Percentiles rank a stretch among this genome's conserved stretches.
Evolutionary conservation across 2,888 invertebrate species (phyloP).

Genomic region (Camponotus fellah): DNA sequence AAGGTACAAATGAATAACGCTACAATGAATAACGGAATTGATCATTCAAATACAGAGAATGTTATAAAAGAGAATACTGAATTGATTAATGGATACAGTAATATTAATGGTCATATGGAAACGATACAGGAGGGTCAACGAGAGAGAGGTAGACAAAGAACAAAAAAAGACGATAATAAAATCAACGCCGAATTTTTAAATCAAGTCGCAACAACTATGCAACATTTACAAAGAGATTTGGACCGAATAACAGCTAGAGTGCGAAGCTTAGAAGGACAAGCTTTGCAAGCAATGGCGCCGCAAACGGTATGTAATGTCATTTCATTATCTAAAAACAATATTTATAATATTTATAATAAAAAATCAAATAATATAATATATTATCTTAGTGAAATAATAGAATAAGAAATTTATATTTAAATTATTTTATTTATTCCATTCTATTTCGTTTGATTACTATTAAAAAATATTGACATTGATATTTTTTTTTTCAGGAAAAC

Average conservation of each 20-base stretch:
- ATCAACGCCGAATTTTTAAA: conserved; percentile 85
- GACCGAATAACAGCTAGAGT: conserved; percentile 86
- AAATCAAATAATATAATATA: not conserved
- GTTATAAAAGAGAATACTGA: conserved; percentile 69
- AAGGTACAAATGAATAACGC: conserved; percentile 74
- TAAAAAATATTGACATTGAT: not conserved
- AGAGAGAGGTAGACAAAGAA: conserved; percentile 78
- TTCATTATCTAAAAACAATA: not conserved
- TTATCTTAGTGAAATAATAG: not conserved
- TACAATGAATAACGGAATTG: conserved; percentile 58
- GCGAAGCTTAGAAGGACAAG: conserved; percentile 85
- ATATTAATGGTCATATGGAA: conserved; percentile 76
- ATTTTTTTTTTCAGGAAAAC: conserved; percentile 73
- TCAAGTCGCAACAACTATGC: conserved; percentile 86
- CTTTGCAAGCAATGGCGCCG: conserved; percentile 76
- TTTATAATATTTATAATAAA: not conserved
- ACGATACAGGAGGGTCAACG: conserved; percentile 59
- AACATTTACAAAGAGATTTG: conserved; percentile 86
- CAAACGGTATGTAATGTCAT: conserved; percentile 71
- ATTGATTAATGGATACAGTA: conserved; percentile 75
- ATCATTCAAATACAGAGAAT: conserved; percentile 55
- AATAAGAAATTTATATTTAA: conserved; percentile 10
- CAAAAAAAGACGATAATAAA: conserved; percentile 78
- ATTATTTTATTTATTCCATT: not conserved
- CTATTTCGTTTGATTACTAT: not conserved